phyloP scores from a whole-genome alignment of 1,140 invertebrate genomes.

The Rhagoletis zephyria region DNA sequence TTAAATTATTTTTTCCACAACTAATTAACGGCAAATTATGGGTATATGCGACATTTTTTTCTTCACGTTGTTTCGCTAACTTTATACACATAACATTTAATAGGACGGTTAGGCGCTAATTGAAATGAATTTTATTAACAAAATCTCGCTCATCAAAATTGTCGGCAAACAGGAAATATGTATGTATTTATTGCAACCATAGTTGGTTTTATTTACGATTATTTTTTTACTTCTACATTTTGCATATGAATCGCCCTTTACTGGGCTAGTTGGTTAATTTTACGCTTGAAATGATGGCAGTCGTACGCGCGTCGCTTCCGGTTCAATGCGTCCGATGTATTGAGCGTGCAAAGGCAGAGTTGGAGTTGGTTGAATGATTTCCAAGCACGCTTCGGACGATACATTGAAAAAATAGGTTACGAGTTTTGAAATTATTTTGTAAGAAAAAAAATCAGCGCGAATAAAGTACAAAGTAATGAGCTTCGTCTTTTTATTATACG shows the following conservation, averaged over 20 bases:
- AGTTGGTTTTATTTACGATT: background rate
- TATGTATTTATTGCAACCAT: background rate
- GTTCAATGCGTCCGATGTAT: constrained; percentile 36
- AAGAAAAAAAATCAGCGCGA: background rate
- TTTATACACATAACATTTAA: background rate
- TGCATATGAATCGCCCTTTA: background rate
- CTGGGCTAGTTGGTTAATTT: constrained; percentile 45
- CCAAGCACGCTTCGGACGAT: background rate
- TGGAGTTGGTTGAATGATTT: constrained; percentile 21
- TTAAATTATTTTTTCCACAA: no score
- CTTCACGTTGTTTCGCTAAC: no score
- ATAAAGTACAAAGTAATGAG: background rate
- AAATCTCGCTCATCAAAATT: background rate
- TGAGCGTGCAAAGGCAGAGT: background rate
- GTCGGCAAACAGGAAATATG: background rate
- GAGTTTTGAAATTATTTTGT: background rate
- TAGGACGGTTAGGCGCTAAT: background rate
- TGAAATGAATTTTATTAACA: background rate
- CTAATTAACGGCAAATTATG: no score
- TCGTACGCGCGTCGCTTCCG: constrained; percentile 10
- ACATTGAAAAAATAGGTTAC: background rate
- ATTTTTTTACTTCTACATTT: background rate
- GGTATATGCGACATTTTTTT: no score
- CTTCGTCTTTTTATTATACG: background rate
- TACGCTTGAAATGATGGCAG: constrained; percentile 14